Evolutionary conservation across 2,888 invertebrate genomes (phyloP).

Genomic region (Parelbella ahira): DNA sequence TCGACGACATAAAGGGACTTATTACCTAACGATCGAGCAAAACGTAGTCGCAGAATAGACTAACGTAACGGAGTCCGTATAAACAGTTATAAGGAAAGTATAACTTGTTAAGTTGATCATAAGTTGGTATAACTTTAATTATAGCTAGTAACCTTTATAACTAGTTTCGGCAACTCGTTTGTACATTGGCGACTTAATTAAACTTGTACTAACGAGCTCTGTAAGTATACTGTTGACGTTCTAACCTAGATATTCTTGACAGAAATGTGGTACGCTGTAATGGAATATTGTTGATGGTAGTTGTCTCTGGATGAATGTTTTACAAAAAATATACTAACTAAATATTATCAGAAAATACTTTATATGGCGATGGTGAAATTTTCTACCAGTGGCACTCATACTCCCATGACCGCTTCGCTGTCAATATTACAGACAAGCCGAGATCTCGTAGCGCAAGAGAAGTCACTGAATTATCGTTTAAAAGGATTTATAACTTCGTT

Average conservation of each 20-base stretch:
- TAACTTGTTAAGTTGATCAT: conserved; percentile 42
- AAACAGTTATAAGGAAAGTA: too few species aligned
- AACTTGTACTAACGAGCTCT: conserved; percentile 40
- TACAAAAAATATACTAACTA: too few species aligned
- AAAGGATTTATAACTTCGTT: conserved; percentile 26
- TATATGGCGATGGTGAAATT: too few species aligned
- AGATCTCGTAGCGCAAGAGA: conserved; percentile 6
- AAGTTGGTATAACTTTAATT: conserved; percentile 57
- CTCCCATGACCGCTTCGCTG: conserved; percentile 12
- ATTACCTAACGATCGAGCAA: too few species aligned
- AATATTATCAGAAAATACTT: too few species aligned
- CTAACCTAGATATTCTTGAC: conserved; percentile 4
- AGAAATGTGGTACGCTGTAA: conserved; percentile 8
- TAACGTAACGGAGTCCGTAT: too few species aligned
- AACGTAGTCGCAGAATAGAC: too few species aligned
- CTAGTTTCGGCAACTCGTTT: conserved; percentile 65
- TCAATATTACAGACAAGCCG: conserved; percentile 16
- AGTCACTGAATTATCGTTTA: conserved; percentile 25
- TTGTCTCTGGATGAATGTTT: too few species aligned
- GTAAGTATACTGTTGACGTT: conserved; percentile 21
- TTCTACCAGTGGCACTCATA: conserved; percentile 11
- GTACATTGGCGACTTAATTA: conserved; percentile 58
- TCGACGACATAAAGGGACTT: too few species aligned
- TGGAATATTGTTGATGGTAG: neutral
- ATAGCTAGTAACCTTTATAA: conserved; percentile 56